Base-by-base conservation (phyloP, 2,113 vertebrate species). In the Caranx melampygus region DNA sequence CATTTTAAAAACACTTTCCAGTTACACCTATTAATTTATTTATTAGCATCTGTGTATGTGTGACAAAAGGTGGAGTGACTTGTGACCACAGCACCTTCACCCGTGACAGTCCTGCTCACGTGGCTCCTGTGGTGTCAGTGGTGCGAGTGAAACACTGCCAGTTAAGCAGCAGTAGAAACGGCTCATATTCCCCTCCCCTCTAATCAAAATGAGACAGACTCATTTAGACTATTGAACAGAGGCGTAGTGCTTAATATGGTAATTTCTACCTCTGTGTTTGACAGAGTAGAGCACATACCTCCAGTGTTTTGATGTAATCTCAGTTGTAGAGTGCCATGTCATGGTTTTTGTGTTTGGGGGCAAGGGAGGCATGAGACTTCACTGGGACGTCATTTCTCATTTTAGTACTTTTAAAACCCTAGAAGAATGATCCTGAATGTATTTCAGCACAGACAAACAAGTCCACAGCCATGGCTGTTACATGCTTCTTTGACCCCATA, bases 91-190 rank as follows among this genome's bases (percentile, higher is more conserved):
- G 42, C 65, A 65, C 69, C 58, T 59, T 51, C 52, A 4, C 42
- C 47, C 40, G 47, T 80, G 37, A 49, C 79, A 73, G 84, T 62
- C 52, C 55, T 57, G 55, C 67, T 82, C 62, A 33, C 68, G 57
- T 83, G 72, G 82, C 45, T 82, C 49, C 26, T 51, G 57, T 59
- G 49, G 40, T 83, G 72, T 77, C 78, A 63, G 72, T 21, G 13
- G 21, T 72, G 62, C 57, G 71, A 75, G 72, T 89, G 79, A 87
- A 73, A 81, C 77, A 37, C 58, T 78, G 78, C 77, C 73, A 88
- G 85, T 90, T 88, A 85, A 75, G 66, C 75, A 60, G 68, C 35
- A 62, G 37, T 83, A 57, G 62, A 85, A 85, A 81, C 74, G 26
- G 42, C 78, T 84, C 55, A 47, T 80, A 77, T 78, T 84, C 40